A percentile compares a stretch with the other conserved stretches of the same genome.
These are phyloP conservation scores for Paramormyrops kingsleyae DNA, from an alignment of 2,113 vertebrate genomes.

Conservation along the genomic window DNA sequence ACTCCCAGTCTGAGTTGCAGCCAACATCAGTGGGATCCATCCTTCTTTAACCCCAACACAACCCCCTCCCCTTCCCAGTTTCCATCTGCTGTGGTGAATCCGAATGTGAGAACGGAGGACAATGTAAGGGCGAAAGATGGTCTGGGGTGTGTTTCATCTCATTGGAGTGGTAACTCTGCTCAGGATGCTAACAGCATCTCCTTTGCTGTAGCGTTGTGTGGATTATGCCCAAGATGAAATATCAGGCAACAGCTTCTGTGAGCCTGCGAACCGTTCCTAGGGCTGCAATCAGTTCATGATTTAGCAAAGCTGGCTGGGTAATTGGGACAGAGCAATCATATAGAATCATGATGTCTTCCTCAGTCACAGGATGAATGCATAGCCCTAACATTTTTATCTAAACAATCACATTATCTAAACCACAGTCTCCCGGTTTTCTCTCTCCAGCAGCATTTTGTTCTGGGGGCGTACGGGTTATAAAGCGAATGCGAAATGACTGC, in stretches of 20 bases:
- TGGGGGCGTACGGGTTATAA: background rate
- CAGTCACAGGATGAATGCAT: background rate
- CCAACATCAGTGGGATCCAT: background rate
- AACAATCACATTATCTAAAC: conserved; percentile 7
- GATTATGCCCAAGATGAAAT: background rate
- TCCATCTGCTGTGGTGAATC: background rate
- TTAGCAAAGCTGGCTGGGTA: background rate
- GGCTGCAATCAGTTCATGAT: background rate
- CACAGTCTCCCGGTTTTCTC: background rate
- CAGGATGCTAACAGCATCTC: background rate
- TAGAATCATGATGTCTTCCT: conserved; percentile 5
- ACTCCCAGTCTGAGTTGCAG: background rate
- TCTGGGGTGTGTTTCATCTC: background rate
- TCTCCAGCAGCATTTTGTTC: background rate
- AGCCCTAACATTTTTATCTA: background rate
- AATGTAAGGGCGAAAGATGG: background rate
- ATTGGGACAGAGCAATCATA: conserved; percentile 1
- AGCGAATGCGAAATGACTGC: background rate
- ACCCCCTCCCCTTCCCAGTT: background rate
- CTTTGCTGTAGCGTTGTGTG: background rate
- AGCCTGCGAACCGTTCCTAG: background rate
- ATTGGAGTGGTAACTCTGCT: background rate
- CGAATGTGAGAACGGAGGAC: background rate
- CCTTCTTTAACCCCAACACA: conserved; percentile 1
- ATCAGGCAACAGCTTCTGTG: background rate